Percentiles rank a stretch among this genome's conserved stretches.
Evolutionary conservation across 2,113 vertebrate genomes (phyloP).

Genomic region (Ciconia boyciana): DNA sequence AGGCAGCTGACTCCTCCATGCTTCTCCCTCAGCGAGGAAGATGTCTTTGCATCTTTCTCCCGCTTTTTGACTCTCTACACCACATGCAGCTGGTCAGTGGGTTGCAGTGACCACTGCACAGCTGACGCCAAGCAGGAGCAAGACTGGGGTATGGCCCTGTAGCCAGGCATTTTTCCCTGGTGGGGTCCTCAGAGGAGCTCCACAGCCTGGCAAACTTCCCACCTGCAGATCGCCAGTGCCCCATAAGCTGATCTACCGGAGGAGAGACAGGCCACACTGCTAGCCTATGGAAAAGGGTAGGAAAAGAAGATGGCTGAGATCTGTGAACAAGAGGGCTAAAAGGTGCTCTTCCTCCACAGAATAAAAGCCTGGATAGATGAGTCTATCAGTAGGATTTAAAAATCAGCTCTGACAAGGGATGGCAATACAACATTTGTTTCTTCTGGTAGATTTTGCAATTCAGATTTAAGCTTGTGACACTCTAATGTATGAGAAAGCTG

Average conservation of each 20-base stretch:
- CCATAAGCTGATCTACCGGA: rapidly evolving
- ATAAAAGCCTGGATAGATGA: not conserved
- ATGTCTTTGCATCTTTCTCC: not conserved
- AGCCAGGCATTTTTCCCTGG: not conserved
- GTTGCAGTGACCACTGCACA: not conserved
- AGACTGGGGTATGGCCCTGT: not conserved
- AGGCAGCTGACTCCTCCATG: not conserved
- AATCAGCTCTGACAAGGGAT: constrained; percentile 29
- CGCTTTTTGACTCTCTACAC: not conserved
- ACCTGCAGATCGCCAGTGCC: rapidly evolving
- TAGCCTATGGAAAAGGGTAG: not conserved
- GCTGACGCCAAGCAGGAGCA: not conserved
- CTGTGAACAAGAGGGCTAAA: not conserved
- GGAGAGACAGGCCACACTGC: not conserved
- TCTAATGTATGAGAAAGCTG: constrained; percentile 35
- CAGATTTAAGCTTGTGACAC: constrained; percentile 58
- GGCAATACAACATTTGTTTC: constrained; percentile 49
- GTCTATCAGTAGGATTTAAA: constrained; percentile 18
- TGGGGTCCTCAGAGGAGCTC: not conserved
- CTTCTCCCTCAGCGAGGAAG: not conserved
- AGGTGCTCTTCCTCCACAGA: not conserved
- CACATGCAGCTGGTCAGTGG: not conserved
- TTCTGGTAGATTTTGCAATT: constrained; percentile 58
- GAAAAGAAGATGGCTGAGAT: not conserved
- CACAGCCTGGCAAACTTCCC: not conserved